Evolutionary conservation across 2,797 vertebrate species (phyloP).

Genomic region (Kryptopterus vitreolus): DNA sequence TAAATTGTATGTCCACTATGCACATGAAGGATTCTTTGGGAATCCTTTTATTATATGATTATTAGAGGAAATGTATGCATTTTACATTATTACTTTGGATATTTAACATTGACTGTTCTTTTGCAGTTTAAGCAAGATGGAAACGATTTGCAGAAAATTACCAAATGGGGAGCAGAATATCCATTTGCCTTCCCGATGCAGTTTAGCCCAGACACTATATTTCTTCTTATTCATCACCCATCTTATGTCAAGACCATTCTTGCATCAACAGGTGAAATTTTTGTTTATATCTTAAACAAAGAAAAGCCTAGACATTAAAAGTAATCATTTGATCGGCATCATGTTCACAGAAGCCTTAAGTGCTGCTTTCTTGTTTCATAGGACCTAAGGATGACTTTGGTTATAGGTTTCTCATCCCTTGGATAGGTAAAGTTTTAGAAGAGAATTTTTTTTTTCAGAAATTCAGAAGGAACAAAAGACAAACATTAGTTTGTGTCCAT

Average conservation of each 20-base stretch:
- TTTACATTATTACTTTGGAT: neutral
- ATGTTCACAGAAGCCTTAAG: neutral
- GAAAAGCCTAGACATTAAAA: neutral
- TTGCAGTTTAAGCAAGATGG: conserved; percentile 71
- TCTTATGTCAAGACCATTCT: conserved; percentile 83
- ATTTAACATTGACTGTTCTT: neutral
- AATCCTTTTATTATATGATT: too few relatives aligned
- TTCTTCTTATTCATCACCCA: conserved; percentile 79
- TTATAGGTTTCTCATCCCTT: conserved; percentile 68
- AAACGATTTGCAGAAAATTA: conserved; percentile 51
- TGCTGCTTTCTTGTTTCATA: conserved; percentile 51
- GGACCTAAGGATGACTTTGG: conserved; percentile 74
- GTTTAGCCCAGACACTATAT: conserved; percentile 74
- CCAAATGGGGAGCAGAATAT: conserved; percentile 70
- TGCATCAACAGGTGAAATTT: conserved; percentile 9
- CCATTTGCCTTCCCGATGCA: conserved; percentile 78
- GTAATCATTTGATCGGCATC: neutral
- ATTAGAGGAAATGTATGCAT: too few relatives aligned
- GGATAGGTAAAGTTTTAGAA: conserved; percentile 71
- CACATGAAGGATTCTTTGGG: too few relatives aligned
- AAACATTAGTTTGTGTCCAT: neutral
- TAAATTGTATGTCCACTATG: too few relatives aligned
- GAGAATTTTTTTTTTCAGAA: too few relatives aligned
- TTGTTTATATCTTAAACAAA: neutral
- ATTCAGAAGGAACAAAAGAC: neutral